Base-by-base conservation (phyloP, 2,888 invertebrate genomes). In the Drosophila ochracea region DNA sequence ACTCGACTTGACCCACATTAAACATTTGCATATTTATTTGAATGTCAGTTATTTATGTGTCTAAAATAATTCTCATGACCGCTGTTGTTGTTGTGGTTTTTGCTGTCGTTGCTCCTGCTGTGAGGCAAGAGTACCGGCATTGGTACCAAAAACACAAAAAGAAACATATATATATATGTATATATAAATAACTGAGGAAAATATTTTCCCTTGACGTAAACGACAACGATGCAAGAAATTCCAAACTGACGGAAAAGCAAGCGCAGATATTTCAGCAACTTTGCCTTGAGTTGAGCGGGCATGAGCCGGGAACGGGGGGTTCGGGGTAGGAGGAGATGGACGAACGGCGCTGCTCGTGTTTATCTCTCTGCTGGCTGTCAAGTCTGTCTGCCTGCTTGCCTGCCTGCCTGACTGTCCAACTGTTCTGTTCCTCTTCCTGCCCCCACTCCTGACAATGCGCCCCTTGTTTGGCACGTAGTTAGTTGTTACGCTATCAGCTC, bases 231-330 rank as follows among this genome's bases (percentile, higher is more conserved):
- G 84, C 87, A 78, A 78, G 79, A 86, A 84, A 89, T 89, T 87
- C 85, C 84, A 87, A 86, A 78, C 82, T 87, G 87, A 87, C 86
- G 89, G 89, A 87, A 87, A 80, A 86, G 84, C 84, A 72, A 84
- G 74, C 72, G 63, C 76, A 83, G 78, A 89, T 83, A 87, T 89
- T 89, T 89, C 75, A 89, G 83, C 89, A 84, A 74, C 79, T 80
- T 80, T 80, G 65, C 54, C 58, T 66, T 67, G 65, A 30, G 39
- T 47, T 59, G 49, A 35, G 55, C 53, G 61, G 52, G 30, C 35
- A 31, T 25, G 33, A 19, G 4, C 28, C 13, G 13, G 13, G 50
- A 0, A 41, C 30, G 31, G 11, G 4, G 21, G 21, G 37, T 16
- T 6, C 10, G 41, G 52, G 50, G 31, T 11, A 33, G 16, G n/a